A percentile compares a stretch with the other conserved stretches of the same genome.
Evolutionary conservation across 2,888 invertebrate species (phyloP).

Genomic region (Nemoura dubitans): DNA sequence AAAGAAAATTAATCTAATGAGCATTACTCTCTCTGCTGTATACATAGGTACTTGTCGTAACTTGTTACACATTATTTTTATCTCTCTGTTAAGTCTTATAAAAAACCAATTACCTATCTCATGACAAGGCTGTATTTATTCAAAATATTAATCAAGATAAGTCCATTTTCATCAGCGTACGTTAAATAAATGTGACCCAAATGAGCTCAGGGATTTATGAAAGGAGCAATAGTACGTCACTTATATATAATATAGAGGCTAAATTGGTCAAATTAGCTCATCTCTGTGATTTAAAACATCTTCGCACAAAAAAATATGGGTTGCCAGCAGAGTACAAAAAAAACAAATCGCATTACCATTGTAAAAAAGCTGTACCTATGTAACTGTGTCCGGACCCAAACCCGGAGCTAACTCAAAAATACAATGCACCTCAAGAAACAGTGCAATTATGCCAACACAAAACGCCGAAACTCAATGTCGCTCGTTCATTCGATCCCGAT

Average conservation of each 20-base stretch:
- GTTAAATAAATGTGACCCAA: not conserved
- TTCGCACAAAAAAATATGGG: not conserved
- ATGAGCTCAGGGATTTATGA: not conserved
- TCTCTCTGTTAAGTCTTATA: not conserved
- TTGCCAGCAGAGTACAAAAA: no score
- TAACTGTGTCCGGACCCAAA: not conserved
- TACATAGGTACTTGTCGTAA: slow-evolving; percentile 8
- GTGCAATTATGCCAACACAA: not conserved
- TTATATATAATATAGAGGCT: not conserved
- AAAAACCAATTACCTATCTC: not conserved
- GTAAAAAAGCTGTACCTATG: not conserved
- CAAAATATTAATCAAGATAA: not conserved
- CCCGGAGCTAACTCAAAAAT: not conserved
- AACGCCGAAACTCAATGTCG: not conserved
- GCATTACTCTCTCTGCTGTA: not conserved
- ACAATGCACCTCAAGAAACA: no score
- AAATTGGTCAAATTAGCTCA: not conserved
- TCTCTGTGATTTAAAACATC: not conserved
- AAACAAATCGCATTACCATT: no score
- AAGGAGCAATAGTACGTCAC: not conserved
- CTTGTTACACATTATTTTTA: slow-evolving; percentile 27
- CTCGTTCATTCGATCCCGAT: not conserved
- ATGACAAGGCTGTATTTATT: not conserved
- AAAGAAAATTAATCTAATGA: not conserved
- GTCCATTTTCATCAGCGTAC: not conserved